Conservation (phyloP, 2,113 vertebrate genomes). For the Hippocampus barbouri region DNA sequence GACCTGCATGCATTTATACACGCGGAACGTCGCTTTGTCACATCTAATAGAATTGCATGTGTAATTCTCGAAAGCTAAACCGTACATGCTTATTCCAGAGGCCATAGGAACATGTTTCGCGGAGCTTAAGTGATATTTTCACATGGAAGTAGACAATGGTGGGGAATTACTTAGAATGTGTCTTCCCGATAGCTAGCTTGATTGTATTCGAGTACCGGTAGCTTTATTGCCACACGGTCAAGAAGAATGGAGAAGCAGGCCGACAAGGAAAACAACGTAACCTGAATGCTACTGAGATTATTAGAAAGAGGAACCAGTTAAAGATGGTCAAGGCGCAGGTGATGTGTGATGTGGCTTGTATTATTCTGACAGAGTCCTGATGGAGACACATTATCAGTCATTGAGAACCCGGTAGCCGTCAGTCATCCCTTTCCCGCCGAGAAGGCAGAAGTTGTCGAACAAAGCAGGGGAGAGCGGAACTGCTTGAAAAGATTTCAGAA, state of each 20-base stretch:
- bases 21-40: not conserved
- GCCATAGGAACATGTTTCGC: constrained; percentile 16
- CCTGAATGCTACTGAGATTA: not conserved
- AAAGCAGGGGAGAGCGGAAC: constrained; percentile 28
- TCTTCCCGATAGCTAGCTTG: constrained; percentile 18
- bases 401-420: constrained; percentile 50
- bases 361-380: constrained; percentile 58
- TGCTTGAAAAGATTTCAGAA: constrained; percentile 56
- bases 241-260: constrained; percentile 27
- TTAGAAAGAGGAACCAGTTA: not conserved
- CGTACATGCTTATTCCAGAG: not conserved
- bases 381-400: constrained; percentile 41
- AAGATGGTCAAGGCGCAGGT: not conserved
- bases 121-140: constrained; percentile 7
- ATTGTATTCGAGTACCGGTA: constrained; percentile 13
- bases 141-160: constrained; percentile 23
- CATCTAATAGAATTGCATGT: not conserved
- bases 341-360: constrained; percentile 17
- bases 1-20: not conserved
- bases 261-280: not conserved
- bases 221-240: constrained; percentile 21
- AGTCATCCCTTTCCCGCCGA: constrained; percentile 25
- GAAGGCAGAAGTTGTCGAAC: constrained; percentile 16
- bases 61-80: constrained; percentile 1
- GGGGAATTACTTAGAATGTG: constrained; percentile 27